phyloP scores from a whole-genome alignment of 2,113 vertebrate species.

The Balaeniceps rex region DNA sequence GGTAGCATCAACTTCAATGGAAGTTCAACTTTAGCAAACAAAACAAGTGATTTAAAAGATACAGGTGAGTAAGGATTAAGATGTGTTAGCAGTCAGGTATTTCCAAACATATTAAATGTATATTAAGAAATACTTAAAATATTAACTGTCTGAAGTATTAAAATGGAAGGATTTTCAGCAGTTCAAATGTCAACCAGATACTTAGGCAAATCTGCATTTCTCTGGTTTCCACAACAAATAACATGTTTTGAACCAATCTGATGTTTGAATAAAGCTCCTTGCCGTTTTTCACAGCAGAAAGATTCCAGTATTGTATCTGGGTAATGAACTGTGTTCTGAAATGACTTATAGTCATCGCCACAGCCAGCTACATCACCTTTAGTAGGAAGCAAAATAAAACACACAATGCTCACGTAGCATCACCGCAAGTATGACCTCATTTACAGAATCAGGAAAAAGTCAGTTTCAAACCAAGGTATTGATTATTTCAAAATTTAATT shows the following conservation, averaged over 20 bases:
- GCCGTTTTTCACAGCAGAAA: neutral
- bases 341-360: neutral
- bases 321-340: conserved; percentile 14
- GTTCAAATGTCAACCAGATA: neutral
- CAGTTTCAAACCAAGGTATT: neutral
- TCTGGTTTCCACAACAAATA: neutral
- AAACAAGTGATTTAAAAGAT: neutral
- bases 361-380: neutral
- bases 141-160: neutral
- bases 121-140: neutral
- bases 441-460: neutral
- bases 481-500: conserved; percentile 9
- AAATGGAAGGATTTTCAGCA: neutral
- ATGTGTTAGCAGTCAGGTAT: neutral
- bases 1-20: neutral
- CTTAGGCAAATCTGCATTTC: neutral
- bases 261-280: neutral
- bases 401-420: neutral
- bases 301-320: neutral
- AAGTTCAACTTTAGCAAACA: neutral
- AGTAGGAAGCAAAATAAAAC: neutral
- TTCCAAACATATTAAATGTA: neutral
- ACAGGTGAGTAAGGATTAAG: neutral
- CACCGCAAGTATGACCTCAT: neutral
- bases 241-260: neutral